Percentiles rank a stretch among this genome's conserved stretches.
phyloP scores from a whole-genome alignment of 2,888 invertebrate species.

The Lasioglossum vierecki region DNA sequence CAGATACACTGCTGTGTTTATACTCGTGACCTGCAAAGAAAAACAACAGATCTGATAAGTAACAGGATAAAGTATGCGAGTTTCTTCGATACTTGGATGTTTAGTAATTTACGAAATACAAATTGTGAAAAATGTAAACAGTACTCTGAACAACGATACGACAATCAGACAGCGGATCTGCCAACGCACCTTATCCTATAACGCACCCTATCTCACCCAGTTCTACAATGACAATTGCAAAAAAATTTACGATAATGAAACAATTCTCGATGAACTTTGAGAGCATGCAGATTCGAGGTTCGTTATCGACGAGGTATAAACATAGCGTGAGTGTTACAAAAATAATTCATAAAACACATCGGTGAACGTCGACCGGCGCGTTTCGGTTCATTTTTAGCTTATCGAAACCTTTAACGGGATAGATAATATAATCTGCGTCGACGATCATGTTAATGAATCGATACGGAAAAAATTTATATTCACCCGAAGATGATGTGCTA shows the following conservation, averaged over 20 bases:
- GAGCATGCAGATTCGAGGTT: background rate
- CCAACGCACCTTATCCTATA: too few species aligned
- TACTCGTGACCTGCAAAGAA: too few species aligned
- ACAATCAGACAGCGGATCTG: too few species aligned
- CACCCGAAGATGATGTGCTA: background rate
- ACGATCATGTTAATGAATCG: background rate
- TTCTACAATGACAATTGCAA: background rate
- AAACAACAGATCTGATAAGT: too few species aligned
- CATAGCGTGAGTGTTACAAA: background rate
- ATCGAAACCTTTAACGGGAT: background rate
- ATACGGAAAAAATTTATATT: background rate
- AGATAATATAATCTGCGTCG: background rate
- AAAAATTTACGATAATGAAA: too few species aligned
- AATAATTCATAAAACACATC: background rate
- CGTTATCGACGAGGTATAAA: background rate
- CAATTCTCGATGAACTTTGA: too few species aligned
- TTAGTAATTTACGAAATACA: too few species aligned
- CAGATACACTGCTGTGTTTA: too few species aligned
- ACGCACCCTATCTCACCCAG: background rate
- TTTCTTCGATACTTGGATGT: too few species aligned
- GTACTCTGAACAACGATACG: too few species aligned
- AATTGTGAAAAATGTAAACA: too few species aligned
- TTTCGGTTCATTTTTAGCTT: background rate
- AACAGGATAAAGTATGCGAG: too few species aligned
- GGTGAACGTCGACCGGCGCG: background rate